Evolutionary conservation across 1,140 invertebrate genomes (phyloP).

Genomic region (Drosophila saltans): DNA sequence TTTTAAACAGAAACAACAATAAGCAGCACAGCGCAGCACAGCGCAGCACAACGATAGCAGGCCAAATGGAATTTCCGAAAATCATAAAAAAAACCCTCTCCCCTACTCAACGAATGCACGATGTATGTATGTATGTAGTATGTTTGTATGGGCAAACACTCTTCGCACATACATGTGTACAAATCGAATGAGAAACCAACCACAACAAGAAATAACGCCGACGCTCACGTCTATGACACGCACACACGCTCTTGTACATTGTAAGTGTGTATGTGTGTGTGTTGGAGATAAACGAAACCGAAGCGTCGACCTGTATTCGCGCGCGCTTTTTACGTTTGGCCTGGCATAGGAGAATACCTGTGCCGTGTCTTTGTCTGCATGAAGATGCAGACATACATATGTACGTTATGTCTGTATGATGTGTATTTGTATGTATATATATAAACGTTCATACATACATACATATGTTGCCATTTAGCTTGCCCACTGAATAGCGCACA

Average conservation of each 20-base stretch:
- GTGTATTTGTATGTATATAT: slow-evolving; percentile 6
- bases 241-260: not conserved
- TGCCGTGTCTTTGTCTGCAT: slow-evolving; percentile 28
- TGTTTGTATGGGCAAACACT: no score
- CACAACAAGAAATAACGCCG: slow-evolving; percentile 25
- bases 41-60: slow-evolving; percentile 28
- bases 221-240: slow-evolving; percentile 43
- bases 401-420: slow-evolving; percentile 7
- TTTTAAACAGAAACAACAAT: slow-evolving; percentile 43
- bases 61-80: slow-evolving; percentile 76
- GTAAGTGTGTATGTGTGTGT: not conserved
- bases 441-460: slow-evolving; percentile 31
- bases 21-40: slow-evolving; percentile 9
- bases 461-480: slow-evolving; percentile 71
- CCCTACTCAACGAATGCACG: not conserved
- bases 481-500: slow-evolving; percentile 10
- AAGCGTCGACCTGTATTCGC: slow-evolving; percentile 80
- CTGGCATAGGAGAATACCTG: slow-evolving; percentile 25
- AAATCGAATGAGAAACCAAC: slow-evolving; percentile 7
- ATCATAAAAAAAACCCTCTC: slow-evolving; percentile 58
- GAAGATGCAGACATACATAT: slow-evolving; percentile 1
- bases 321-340: slow-evolving; percentile 75
- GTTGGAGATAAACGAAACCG: slow-evolving; percentile 1
- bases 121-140: no score
- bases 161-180: not conserved